Evolutionary conservation across 2,113 vertebrate genomes (phyloP).

Genomic region (Planiliza haematocheilus): DNA sequence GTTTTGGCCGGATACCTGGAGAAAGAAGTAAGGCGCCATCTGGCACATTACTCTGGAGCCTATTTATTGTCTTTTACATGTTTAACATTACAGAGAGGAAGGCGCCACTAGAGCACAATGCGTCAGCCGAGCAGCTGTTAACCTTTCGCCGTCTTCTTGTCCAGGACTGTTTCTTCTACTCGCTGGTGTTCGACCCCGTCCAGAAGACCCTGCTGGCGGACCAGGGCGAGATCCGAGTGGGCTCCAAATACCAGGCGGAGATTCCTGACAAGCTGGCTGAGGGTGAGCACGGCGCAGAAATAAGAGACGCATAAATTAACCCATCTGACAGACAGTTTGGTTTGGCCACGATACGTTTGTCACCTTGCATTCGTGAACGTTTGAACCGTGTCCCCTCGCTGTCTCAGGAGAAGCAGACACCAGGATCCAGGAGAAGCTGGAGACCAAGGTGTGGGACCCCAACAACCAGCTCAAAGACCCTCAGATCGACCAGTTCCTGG

Average conservation of each 20-base stretch:
- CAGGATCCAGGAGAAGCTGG: slow-evolving; percentile 92
- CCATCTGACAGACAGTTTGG: too few relatives aligned
- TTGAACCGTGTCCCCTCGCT: not conserved
- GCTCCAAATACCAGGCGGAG: slow-evolving; percentile 94
- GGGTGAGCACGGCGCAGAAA: slow-evolving; percentile 80
- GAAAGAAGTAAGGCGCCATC: slow-evolving; percentile 82
- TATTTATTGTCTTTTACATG: not conserved
- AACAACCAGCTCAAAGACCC: slow-evolving; percentile 93
- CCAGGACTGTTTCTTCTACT: slow-evolving; percentile 96
- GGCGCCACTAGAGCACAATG: too few relatives aligned
- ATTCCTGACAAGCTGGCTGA: slow-evolving; percentile 92
- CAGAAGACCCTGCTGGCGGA: slow-evolving; percentile 94
- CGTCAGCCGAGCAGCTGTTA: not conserved
- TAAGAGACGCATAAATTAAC: too few relatives aligned
- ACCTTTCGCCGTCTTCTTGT: not conserved
- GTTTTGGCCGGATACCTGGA: slow-evolving; percentile 90
- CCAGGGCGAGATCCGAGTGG: slow-evolving; percentile 94
- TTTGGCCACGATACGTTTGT: too few relatives aligned
- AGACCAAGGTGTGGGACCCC: slow-evolving; percentile 95
- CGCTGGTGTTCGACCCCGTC: slow-evolving; percentile 94
- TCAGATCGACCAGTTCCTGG: slow-evolving; percentile 96
- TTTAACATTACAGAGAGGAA: too few relatives aligned
- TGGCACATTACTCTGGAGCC: not conserved
- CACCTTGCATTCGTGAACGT: too few relatives aligned
- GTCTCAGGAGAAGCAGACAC: slow-evolving; percentile 86